Evolutionary conservation across 1,140 invertebrate genomes (phyloP).

Genomic region (Drosophila tropicalis): DNA sequence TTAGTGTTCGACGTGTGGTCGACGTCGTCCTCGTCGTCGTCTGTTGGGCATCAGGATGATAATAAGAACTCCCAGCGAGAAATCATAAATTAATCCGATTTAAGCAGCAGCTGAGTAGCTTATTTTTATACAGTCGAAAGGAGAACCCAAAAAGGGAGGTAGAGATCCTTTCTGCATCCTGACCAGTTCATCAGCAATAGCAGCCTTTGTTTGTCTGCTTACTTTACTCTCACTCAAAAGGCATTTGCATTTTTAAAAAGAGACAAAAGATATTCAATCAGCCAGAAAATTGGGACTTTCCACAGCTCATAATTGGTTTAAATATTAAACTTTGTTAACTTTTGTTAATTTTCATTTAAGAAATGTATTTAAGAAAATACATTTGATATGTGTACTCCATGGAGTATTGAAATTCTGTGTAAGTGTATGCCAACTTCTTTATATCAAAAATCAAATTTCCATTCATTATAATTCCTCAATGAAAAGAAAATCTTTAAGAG

Average conservation of each 20-base stretch:
- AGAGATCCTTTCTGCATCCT: slow-evolving; percentile 15
- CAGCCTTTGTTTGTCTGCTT: slow-evolving; percentile 5
- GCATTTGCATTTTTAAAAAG: not conserved
- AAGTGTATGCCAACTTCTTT: not conserved
- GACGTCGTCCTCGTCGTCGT: not conserved
- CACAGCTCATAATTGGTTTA: no score
- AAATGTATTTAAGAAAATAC: no score
- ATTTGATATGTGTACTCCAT: no score
- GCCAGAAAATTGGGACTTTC: not conserved
- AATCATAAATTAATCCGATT: slow-evolving; percentile 82
- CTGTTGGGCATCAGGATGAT: not conserved
- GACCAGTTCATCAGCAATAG: slow-evolving; percentile 34
- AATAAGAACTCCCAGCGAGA: slow-evolving; percentile 47
- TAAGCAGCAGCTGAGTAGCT: slow-evolving; percentile 81
- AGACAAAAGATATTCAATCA: not conserved
- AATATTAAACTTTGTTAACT: no score
- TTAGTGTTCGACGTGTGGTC: slow-evolving; percentile 40
- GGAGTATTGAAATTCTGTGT: not conserved
- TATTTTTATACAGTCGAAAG: slow-evolving; percentile 57
- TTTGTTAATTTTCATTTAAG: no score
- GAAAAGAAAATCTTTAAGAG: slow-evolving; percentile 11
- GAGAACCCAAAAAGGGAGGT: not conserved
- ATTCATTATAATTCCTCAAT: no score
- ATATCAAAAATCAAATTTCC: not conserved
- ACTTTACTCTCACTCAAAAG: not conserved